Evolutionary conservation across 2,888 invertebrate species (phyloP).

Genomic region (Sarcophaga variegata): DNA sequence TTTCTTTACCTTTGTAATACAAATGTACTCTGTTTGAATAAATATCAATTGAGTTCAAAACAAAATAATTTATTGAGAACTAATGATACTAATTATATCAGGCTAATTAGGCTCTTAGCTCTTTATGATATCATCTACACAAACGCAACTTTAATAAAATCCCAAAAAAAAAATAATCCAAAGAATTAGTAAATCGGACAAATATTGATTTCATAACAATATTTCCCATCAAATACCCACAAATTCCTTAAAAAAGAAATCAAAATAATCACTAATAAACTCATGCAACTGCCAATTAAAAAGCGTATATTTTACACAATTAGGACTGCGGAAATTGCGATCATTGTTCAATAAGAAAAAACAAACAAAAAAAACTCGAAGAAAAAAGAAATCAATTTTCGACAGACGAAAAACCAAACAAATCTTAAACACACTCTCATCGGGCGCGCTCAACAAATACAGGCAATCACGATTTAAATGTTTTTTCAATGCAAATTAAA

Average conservation of each 20-base stretch:
- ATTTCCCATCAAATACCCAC: constrained; percentile 33
- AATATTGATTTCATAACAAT: constrained; percentile 54
- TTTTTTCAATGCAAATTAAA: constrained; percentile 64
- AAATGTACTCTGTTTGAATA: too few relatives aligned
- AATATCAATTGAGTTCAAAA: too few relatives aligned
- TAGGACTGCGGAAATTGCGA: constrained; percentile 65
- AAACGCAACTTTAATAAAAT: neutral
- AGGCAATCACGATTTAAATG: constrained; percentile 67
- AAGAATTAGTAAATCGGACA: constrained; percentile 42
- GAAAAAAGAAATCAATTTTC: constrained; percentile 31
- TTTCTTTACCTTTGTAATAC: too few relatives aligned
- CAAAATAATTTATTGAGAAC: too few relatives aligned
- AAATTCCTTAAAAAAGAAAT: constrained; percentile 7
- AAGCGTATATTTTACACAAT: constrained; percentile 15
- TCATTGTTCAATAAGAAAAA: constrained; percentile 52
- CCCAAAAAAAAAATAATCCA: neutral
- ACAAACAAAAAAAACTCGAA: constrained; percentile 18
- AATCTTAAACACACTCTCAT: too few relatives aligned
- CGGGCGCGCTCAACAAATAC: constrained; percentile 45
- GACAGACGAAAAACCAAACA: neutral
- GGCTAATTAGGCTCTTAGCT: too few relatives aligned
- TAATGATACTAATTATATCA: too few relatives aligned
- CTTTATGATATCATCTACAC: neutral
- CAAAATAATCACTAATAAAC: constrained; percentile 25
- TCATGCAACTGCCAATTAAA: constrained; percentile 54